Conservation (phyloP, 1,140 invertebrate genomes). For the Trichonephila clavata region DNA sequence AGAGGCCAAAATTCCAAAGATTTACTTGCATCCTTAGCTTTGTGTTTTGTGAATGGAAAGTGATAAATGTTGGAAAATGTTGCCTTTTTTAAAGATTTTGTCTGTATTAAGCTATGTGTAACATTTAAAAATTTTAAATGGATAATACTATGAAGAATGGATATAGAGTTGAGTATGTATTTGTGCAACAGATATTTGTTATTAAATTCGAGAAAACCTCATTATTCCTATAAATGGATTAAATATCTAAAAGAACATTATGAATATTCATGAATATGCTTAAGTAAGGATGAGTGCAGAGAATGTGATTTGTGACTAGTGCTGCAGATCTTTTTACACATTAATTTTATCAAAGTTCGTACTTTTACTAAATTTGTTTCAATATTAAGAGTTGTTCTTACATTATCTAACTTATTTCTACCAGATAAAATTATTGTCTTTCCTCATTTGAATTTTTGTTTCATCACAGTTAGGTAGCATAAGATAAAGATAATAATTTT, state of each 20-base stretch:
- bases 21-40: constrained; percentile 57
- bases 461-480: too few species aligned
- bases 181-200: background rate
- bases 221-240: background rate
- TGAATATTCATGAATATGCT: too few species aligned
- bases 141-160: background rate
- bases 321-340: too few species aligned
- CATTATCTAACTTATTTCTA: too few species aligned
- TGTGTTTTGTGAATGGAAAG: constrained; percentile 43
- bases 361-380: too few species aligned
- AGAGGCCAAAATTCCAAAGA: constrained; percentile 74
- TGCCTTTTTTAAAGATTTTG: background rate
- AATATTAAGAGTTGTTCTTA: too few species aligned
- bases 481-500: too few species aligned
- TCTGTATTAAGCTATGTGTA: background rate
- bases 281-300: too few species aligned
- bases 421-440: too few species aligned
- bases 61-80: constrained; percentile 29
- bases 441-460: too few species aligned
- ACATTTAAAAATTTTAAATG: background rate
- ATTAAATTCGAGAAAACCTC: background rate
- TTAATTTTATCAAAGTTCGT: too few species aligned
- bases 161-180: background rate
- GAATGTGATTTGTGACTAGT: too few species aligned
- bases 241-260: background rate